Percentiles rank a stretch among this genome's conserved stretches.
These are phyloP conservation scores for Phenganax marumi DNA, from an alignment of 92 coral and sea anemone genomes.

Conservation along the genomic window DNA sequence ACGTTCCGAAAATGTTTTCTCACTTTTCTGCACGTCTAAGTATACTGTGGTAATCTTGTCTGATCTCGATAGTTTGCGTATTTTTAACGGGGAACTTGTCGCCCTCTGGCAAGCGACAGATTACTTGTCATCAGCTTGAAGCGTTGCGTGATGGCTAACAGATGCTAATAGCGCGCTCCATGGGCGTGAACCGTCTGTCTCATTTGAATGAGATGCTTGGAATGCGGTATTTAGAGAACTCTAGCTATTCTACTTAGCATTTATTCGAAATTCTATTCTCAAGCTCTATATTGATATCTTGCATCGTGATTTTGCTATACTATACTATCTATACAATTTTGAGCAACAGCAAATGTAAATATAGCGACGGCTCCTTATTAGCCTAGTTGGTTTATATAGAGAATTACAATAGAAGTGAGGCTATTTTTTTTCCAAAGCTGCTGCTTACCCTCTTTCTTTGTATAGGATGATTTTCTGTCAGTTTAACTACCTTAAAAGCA, in stretches of 20 bases:
- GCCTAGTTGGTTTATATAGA: no score
- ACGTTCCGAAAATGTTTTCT: conserved; percentile 37
- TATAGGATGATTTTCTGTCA: no score
- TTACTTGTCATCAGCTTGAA: conserved; percentile 35
- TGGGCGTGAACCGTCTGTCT: conserved; percentile 21
- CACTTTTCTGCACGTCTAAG: conserved; percentile 29
- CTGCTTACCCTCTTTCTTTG: no score
- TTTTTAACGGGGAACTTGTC: conserved; percentile 38
- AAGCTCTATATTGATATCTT: background rate
- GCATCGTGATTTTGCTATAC: background rate
- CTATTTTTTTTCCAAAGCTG: no score
- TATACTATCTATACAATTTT: no score
- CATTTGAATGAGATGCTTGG: background rate
- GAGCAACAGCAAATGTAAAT: no score
- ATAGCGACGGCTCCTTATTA: no score
- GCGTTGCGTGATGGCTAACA: conserved; percentile 34
- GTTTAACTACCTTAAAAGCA: no score
- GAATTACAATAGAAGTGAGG: no score
- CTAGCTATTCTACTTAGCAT: background rate
- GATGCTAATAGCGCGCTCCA: conserved; percentile 5
- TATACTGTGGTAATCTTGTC: conserved; percentile 36
- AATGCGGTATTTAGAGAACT: background rate
- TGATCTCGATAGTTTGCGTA: conserved; percentile 36
- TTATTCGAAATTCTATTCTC: background rate
- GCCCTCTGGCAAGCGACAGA: conserved; percentile 26